Evolutionary conservation across 2,797 vertebrate genomes (phyloP).

Genomic region (Siniperca undulata): DNA sequence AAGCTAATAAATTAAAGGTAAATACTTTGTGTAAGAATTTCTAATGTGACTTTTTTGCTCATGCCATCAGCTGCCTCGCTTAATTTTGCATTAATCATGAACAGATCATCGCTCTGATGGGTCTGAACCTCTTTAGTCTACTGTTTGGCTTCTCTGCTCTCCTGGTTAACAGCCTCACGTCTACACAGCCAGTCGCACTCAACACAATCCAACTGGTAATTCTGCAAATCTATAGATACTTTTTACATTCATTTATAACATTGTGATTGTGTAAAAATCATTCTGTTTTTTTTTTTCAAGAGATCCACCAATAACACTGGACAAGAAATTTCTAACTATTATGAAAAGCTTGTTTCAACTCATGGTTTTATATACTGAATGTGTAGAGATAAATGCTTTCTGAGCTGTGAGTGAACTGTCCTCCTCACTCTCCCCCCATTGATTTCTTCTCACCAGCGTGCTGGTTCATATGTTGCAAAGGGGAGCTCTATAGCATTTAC

Average conservation of each 20-base stretch:
- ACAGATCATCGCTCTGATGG: conserved; percentile 80
- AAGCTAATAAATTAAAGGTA: conserved; percentile 80
- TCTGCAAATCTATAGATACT: not conserved
- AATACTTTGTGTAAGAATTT: not conserved
- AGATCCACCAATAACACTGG: not conserved
- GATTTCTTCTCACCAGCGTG: conserved; percentile 50
- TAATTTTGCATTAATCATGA: conserved; percentile 25
- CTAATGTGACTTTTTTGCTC: not conserved
- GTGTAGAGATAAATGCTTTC: not conserved
- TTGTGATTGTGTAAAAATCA: not conserved
- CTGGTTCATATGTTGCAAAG: conserved; percentile 76
- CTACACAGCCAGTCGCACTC: conserved; percentile 38
- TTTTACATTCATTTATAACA: not conserved
- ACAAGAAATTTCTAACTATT: not conserved
- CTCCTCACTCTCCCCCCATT: not conserved
- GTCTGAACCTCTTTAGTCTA: conserved; percentile 78
- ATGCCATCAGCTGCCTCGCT: not conserved
- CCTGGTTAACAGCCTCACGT: conserved; percentile 70
- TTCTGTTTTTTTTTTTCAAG: not conserved
- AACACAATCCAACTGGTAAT: conserved; percentile 76
- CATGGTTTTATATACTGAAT: not conserved
- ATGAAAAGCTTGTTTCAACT: not conserved
- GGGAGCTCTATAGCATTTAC: conserved; percentile 75
- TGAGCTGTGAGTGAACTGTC: not conserved
- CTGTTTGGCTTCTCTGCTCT: conserved; percentile 78